Base-by-base conservation (phyloP, 2,113 vertebrate genomes). In the Camelus dromedarius region DNA sequence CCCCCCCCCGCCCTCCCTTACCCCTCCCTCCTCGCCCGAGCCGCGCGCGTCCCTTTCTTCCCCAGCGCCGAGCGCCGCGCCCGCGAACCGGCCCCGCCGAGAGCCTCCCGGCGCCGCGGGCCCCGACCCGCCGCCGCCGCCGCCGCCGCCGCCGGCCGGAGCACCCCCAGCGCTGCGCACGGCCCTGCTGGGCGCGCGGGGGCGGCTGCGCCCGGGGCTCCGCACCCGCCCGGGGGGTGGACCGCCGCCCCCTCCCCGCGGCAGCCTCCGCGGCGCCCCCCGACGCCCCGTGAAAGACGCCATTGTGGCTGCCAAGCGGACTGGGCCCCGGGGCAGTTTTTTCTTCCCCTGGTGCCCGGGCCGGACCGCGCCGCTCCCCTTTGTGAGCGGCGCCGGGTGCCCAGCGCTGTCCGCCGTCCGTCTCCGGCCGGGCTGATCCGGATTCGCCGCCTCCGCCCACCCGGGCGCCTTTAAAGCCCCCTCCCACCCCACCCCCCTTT, bases 221-320 rank as follows among this genome's bases (percentile, higher is more conserved):
- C 7, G 69, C 77, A 50, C 75, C 64, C 3, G 67, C 70, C 50
- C 28, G 46, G 35, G n/a, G 77, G 66, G 46, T 22, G 19, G 28
- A 30, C 83, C 77, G 35, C 54, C 80, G 87, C 67, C 95, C 87
- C 46, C 82, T 60, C 26, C 85, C 50, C 26, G 26, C 77, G 3
- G 66, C 86, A 60, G 89, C 89, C 95, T 67, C 94, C 11, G 89
- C 30, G 94, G 73, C 90, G 90, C 96, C 94, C 96, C 96, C 46
- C 82, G 96, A 91, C 80, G 70, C 96, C 88, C 75, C 24, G 97
- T 98, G 98, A 98, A 98, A 98, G 99, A 98, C 99, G 99, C 99
- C 99, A 99, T 99, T 99, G 99, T 99, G 98, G 98, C 98, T 98
- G 98, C 96, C 16, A 87, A 82, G 96, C 75, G 42, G 95, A 97